Evolutionary conservation across 1,140 invertebrate species (phyloP).

Genomic region (Ceratosolen solmsi): DNA sequence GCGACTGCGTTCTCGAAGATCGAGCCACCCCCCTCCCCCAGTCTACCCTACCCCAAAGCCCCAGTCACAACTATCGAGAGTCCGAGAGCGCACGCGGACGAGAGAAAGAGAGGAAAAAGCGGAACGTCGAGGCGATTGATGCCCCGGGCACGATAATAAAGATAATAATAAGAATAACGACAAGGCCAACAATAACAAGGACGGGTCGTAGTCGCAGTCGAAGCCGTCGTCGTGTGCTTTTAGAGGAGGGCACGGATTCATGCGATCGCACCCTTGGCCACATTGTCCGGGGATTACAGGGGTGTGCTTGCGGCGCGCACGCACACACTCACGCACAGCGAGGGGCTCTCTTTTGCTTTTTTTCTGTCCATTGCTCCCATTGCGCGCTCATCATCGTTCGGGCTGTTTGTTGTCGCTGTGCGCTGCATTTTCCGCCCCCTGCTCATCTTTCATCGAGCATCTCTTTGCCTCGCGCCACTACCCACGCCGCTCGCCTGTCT

Average conservation of each 20-base stretch:
- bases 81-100: neutral
- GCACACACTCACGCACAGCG: constrained; percentile 44
- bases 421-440: neutral
- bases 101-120: constrained; percentile 11
- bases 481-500: neutral
- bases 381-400: constrained; percentile 12
- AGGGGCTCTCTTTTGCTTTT: constrained; percentile 25
- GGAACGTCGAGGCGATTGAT: constrained; percentile 18
- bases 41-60: too few species aligned
- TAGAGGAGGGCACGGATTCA: neutral
- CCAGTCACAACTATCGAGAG: neutral
- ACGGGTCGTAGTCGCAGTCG: constrained; percentile 24
- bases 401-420: constrained; percentile 26
- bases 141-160: constrained; percentile 43
- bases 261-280: constrained; percentile 44
- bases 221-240: constrained; percentile 13
- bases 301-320: constrained; percentile 55
- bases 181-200: constrained; percentile 49
- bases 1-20: too few species aligned
- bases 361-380: constrained; percentile 18
- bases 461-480: neutral
- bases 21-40: too few species aligned
- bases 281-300: constrained; percentile 52
- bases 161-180: constrained; percentile 49
- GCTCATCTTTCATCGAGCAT: neutral